Evolutionary conservation across 2,113 vertebrate species (phyloP).

Genomic region (Acinonyx jubatus): DNA sequence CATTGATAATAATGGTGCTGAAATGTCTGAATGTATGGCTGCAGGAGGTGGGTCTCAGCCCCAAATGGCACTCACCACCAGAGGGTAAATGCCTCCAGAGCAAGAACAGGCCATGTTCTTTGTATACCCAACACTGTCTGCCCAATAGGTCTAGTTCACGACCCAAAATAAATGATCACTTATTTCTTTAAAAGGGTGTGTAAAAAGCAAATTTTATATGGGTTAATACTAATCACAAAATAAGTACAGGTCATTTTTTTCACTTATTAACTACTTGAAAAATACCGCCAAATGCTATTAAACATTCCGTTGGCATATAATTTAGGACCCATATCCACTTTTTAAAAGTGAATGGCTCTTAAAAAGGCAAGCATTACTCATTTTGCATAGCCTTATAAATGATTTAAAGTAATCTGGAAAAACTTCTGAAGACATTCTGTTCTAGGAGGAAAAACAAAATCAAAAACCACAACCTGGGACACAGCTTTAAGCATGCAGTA

Average conservation of each 20-base stretch:
- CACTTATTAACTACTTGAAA: constrained; percentile 28
- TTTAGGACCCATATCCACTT: background rate
- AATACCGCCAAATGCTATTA: constrained; percentile 21
- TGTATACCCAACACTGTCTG: background rate
- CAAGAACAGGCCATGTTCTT: background rate
- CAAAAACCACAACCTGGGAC: background rate
- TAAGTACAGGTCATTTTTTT: background rate
- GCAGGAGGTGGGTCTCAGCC: background rate
- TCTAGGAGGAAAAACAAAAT: background rate
- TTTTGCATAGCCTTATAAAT: background rate
- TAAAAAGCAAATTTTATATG: background rate
- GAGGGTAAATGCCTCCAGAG: background rate
- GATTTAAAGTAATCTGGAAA: background rate
- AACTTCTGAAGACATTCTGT: background rate
- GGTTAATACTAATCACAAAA: background rate
- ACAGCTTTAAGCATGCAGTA: background rate
- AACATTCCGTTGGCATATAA: background rate
- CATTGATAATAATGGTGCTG: no score
- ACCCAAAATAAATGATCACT: background rate
- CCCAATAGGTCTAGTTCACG: background rate
- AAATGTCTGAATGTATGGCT: background rate
- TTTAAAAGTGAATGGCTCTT: background rate
- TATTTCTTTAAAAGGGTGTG: background rate
- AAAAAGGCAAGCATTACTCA: background rate
- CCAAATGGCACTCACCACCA: background rate